Percentiles rank a stretch among this genome's conserved stretches.
Conservation (phyloP, 2,113 vertebrate species). For the Zootoca vivipara region DNA sequence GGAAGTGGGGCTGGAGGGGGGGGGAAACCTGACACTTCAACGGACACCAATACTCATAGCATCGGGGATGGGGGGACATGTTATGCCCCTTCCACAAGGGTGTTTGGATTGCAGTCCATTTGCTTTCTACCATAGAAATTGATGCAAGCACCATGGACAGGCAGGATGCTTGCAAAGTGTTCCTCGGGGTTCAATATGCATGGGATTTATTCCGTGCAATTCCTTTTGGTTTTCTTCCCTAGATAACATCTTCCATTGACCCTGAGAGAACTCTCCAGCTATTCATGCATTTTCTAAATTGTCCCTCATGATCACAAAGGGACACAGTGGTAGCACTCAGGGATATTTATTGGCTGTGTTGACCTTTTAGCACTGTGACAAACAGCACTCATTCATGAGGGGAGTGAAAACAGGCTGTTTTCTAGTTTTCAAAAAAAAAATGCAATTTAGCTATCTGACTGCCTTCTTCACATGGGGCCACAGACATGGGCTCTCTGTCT, state of each 20-base stretch:
- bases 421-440: slow-evolving; percentile 8
- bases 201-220: not conserved
- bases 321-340: not conserved
- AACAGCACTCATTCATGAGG: slow-evolving; percentile 20
- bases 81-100: not conserved
- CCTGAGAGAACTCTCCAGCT: slow-evolving; percentile 5
- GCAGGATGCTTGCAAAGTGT: not conserved
- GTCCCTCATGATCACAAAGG: slow-evolving; percentile 28
- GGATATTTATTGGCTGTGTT: slow-evolving; percentile 31
- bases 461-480: not conserved
- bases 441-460: slow-evolving; percentile 17
- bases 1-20: not conserved
- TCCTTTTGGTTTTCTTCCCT: not conserved
- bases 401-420: slow-evolving; percentile 32
- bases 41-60: not conserved
- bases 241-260: slow-evolving; percentile 15
- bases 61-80: not conserved
- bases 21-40: not conserved
- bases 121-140: not conserved
- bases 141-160: not conserved
- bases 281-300: slow-evolving; percentile 38
- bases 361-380: slow-evolving; percentile 39
- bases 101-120: not conserved
- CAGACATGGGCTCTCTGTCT: not conserved
- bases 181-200: not conserved